Percentiles rank a stretch among this genome's conserved stretches.
Conservation (phyloP, 2,797 vertebrate genomes). For the Darevskia nairensis region DNA sequence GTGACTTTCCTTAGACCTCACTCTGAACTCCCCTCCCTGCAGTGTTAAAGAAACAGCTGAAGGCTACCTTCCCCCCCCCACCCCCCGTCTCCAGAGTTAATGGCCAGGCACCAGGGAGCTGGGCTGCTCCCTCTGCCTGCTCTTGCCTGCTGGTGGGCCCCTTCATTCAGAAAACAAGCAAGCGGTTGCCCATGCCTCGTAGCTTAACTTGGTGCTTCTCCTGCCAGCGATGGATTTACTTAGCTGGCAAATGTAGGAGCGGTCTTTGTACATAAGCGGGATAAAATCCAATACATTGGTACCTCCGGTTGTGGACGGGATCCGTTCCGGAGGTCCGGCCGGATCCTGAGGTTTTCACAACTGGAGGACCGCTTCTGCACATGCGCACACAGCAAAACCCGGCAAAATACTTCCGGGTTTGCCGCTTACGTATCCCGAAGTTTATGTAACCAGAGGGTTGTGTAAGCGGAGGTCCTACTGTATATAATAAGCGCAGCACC, state of each 20-base stretch:
- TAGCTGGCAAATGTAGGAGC: background rate
- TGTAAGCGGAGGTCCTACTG: too few relatives aligned
- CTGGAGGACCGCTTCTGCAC: too few relatives aligned
- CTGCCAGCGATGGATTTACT: background rate
- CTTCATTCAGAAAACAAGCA: background rate
- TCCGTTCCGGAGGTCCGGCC: too few relatives aligned
- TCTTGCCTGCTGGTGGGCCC: too few relatives aligned
- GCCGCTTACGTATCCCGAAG: too few relatives aligned
- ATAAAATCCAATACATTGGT: background rate
- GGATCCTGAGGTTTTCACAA: too few relatives aligned
- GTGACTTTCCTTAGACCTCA: background rate
- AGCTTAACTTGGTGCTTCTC: background rate
- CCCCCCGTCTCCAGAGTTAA: too few relatives aligned
- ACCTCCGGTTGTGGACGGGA: too few relatives aligned
- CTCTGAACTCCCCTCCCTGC: background rate
- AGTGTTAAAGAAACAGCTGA: accelerated
- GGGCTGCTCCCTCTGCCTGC: background rate
- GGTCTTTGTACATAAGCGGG: background rate
- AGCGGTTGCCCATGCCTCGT: background rate
- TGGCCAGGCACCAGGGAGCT: background rate
- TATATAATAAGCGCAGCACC: too few relatives aligned
- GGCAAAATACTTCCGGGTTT: too few relatives aligned
- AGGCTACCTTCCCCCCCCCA: too few relatives aligned
- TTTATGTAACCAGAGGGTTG: too few relatives aligned
- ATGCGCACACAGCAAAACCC: accelerated